A percentile compares a stretch with the other conserved stretches of the same genome.
Conservation (phyloP, 2,888 invertebrate genomes). For the Barypeithes pellucidus region DNA sequence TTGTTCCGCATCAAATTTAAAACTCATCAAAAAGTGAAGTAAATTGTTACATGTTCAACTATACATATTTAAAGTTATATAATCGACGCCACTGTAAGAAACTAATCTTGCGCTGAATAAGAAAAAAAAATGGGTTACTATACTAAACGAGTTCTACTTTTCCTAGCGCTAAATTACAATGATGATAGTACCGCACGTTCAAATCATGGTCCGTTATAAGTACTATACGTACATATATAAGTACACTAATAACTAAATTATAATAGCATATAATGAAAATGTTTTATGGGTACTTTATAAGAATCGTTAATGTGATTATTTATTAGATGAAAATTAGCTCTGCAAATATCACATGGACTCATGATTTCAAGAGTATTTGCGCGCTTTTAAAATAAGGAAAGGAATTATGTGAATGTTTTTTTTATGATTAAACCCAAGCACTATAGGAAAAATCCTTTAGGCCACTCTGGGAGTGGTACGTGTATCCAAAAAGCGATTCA, state of each 20-base stretch:
- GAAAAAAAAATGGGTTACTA: slow-evolving; percentile 41
- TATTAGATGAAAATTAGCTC: not conserved
- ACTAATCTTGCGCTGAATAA: slow-evolving; percentile 11
- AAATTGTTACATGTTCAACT: no score
- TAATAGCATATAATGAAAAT: slow-evolving; percentile 29
- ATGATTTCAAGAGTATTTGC: no score
- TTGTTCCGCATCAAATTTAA: no score
- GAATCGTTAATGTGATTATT: not conserved
- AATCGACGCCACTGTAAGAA: slow-evolving; percentile 27
- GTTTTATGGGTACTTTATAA: not conserved
- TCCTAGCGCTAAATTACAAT: slow-evolving; percentile 48
- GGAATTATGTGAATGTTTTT: no score
- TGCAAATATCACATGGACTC: no score
- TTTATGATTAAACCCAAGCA: no score
- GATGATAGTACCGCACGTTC: slow-evolving; percentile 47
- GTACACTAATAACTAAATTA: slow-evolving; percentile 42
- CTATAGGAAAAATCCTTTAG: no score
- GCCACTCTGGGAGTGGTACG: no score
- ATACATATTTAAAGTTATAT: no score
- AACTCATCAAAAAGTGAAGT: no score
- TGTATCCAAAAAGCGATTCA: no score
- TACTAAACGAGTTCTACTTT: slow-evolving; percentile 50
- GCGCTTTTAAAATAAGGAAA: no score
- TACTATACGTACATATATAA: slow-evolving; percentile 41
- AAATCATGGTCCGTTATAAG: slow-evolving; percentile 44